Evolutionary conservation across 2,113 vertebrate species (phyloP), one percentile per base, ranked within the genome.

Genomic region (Chiloscyllium plagiosum): DNA sequence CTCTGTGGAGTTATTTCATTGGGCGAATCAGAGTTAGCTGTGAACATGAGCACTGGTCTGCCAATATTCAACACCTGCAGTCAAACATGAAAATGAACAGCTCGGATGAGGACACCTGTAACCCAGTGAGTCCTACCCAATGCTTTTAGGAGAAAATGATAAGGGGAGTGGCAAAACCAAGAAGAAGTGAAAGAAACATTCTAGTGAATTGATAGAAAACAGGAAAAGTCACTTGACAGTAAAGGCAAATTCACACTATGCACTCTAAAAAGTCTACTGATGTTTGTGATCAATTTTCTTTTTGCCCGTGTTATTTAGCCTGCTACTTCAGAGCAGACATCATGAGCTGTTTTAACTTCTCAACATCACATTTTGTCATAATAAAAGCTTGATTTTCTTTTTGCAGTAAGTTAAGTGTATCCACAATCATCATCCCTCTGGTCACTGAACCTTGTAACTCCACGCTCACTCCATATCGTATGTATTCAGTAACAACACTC

Each of bases 351-450:
- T 97, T 96, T 37, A 98, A 97, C 96, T 94, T 98, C 66, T 97
- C 96, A 96, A 97, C 50, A 96, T 98, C 97, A 95, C 97, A 97
- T 85, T 97, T 98, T 96, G 96, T 98, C 66, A 98, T 96, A 95
- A 98, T 96, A 70, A 96, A 94, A 76, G 95, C 97, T 96, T 97
- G 97, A 52, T 96, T 96, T 83, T 96, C 93, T 65, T 97, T 97
- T 70, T 98, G 96, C 94, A 98, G 96, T 2, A 97, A 72, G 1
- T 97, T 97, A 83, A 92, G 22, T 1, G 96, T 97, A 92, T 98
- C 98, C 4, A 98, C 95, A 22, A 98, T 83, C 98, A 98, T 97
- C 97, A 98, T 98, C 87, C 97, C 98, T 69, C 98, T 96, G 66
- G 97, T 98, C 96, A 97, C 96, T 0, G 93, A 97, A 1, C 97